Conservation (phyloP, 2,797 vertebrate species). For the Tapera naevia region DNA sequence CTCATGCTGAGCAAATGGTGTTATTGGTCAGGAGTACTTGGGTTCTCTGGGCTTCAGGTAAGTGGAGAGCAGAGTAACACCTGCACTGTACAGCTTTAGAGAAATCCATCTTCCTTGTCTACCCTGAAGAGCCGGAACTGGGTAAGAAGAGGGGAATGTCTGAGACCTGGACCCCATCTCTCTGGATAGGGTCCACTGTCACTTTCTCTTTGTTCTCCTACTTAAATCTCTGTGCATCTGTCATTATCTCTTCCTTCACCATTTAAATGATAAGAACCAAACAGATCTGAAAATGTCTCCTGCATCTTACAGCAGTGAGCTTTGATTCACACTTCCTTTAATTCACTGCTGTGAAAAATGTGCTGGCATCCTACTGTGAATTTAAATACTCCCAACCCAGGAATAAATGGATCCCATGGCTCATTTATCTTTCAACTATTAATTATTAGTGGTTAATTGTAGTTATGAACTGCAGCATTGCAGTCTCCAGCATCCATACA, state of each 20-base stretch:
- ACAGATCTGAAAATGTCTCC: constrained; percentile 22
- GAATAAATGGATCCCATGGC: constrained; percentile 76
- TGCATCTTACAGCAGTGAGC: constrained; percentile 21
- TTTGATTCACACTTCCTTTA: constrained; percentile 69
- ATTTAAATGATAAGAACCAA: not conserved
- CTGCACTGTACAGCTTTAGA: not conserved
- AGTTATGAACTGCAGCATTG: constrained; percentile 80
- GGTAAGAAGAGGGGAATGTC: not conserved
- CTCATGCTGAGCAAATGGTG: not conserved
- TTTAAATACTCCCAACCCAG: constrained; percentile 80
- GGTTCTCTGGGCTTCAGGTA: not conserved
- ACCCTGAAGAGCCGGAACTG: not conserved
- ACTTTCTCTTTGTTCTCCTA: not conserved
- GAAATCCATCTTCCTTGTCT: not conserved
- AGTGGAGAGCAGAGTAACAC: not conserved
- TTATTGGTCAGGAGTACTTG: not conserved
- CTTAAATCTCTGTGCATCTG: not conserved
- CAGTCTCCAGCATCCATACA: constrained; percentile 74
- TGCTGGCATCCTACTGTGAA: constrained; percentile 76
- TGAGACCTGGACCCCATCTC: not conserved
- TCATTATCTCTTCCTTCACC: not conserved
- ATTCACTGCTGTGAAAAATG: constrained; percentile 80
- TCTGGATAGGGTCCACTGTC: not conserved
- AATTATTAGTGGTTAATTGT: constrained; percentile 85
- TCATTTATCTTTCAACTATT: constrained; percentile 82